phyloP scores from a whole-genome alignment of 2,113 vertebrate species.

The Hemicordylus capensis region DNA sequence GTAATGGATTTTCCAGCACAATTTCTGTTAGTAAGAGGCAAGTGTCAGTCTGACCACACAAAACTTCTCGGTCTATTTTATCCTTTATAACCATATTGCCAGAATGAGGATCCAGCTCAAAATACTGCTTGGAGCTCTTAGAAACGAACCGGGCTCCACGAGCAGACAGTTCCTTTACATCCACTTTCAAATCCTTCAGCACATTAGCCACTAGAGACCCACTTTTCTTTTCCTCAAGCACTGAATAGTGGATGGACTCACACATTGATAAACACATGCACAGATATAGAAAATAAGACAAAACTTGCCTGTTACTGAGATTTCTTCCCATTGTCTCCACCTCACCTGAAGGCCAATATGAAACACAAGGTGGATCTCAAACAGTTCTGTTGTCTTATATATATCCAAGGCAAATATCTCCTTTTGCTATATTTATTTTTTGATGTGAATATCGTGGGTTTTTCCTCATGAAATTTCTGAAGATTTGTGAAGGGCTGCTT shows the following conservation, averaged over 20 bases:
- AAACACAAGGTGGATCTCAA: no score
- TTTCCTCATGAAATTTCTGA: no score
- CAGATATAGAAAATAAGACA: slow-evolving; percentile 41
- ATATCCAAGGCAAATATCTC: no score
- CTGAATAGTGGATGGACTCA: slow-evolving; percentile 39
- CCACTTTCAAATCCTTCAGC: slow-evolving; percentile 68
- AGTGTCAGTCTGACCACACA: slow-evolving; percentile 68
- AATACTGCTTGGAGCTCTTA: slow-evolving; percentile 56
- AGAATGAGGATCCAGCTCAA: slow-evolving; percentile 67
- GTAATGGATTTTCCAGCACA: slow-evolving; percentile 67
- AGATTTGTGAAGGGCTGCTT: no score
- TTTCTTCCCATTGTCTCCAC: background rate
- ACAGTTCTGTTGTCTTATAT: no score
- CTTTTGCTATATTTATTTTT: no score
- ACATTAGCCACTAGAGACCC: slow-evolving; percentile 71
- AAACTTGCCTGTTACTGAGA: slow-evolving; percentile 42
- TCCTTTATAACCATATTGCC: slow-evolving; percentile 71
- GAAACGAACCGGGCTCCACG: slow-evolving; percentile 38
- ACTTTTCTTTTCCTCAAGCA: slow-evolving; percentile 65
- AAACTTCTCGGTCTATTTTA: slow-evolving; percentile 62
- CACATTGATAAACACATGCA: slow-evolving; percentile 27
- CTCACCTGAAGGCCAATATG: no score
- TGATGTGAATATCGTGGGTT: no score
- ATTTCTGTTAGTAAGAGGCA: slow-evolving; percentile 68
- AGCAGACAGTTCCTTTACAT: slow-evolving; percentile 19